A percentile compares a stretch with the other conserved stretches of the same genome.
phyloP scores from a whole-genome alignment of 2,888 invertebrate species.

The Cheilosia vulpina region DNA sequence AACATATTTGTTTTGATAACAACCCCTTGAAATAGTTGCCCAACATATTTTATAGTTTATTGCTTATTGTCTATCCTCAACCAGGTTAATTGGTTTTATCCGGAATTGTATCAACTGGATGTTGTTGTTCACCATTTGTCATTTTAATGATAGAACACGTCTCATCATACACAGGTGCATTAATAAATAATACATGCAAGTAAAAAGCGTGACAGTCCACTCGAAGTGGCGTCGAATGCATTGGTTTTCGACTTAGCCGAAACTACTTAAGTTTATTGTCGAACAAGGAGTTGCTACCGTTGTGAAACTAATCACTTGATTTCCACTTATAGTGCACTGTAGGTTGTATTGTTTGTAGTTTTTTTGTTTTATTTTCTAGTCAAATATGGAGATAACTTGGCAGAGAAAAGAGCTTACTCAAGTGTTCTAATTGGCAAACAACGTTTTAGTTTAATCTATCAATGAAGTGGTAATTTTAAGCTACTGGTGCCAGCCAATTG shows the following conservation, averaged over 20 bases:
- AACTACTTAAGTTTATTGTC: neutral
- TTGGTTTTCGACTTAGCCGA: neutral
- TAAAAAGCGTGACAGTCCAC: too few relatives aligned
- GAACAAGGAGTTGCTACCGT: neutral
- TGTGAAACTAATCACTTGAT: neutral
- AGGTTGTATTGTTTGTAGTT: neutral
- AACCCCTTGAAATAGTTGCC: neutral
- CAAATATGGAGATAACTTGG: neutral
- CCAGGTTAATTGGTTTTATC: neutral
- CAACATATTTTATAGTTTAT: constrained; percentile 3
- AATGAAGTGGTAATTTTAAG: too few relatives aligned
- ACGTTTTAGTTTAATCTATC: too few relatives aligned
- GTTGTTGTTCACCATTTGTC: neutral
- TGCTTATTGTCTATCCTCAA: too few relatives aligned
- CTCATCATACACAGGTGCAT: too few relatives aligned
- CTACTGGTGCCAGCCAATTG: too few relatives aligned
- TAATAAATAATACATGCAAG: too few relatives aligned
- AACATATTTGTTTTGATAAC: constrained; percentile 2
- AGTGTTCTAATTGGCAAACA: too few relatives aligned
- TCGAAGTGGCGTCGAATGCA: too few relatives aligned
- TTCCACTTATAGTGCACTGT: neutral
- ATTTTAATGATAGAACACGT: too few relatives aligned
- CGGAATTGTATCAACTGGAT: neutral
- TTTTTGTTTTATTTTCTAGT: neutral
- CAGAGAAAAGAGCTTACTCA: too few relatives aligned